phyloP scores from a whole-genome alignment of 1,140 invertebrate genomes.

The Bombus sylvicola region DNA sequence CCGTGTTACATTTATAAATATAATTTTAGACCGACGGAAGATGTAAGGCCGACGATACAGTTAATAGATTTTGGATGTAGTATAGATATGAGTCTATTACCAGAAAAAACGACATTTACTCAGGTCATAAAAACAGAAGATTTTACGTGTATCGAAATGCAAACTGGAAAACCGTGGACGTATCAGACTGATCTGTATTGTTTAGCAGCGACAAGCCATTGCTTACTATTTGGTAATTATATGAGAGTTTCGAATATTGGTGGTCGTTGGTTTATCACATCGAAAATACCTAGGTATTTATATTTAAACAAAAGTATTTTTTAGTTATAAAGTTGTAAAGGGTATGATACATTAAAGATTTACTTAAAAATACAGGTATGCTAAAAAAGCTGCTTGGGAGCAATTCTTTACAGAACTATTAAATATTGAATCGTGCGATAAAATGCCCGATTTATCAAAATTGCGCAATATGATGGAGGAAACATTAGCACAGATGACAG shows the following conservation, averaged over 20 bases:
- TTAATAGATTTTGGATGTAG: slow-evolving; percentile 94
- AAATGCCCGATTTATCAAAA: slow-evolving; percentile 86
- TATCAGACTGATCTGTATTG: slow-evolving; percentile 96
- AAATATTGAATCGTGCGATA: slow-evolving; percentile 88
- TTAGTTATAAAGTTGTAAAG: background rate
- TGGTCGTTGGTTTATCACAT: slow-evolving; percentile 87
- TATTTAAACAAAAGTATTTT: background rate
- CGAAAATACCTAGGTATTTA: slow-evolving; percentile 86
- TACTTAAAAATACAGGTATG: slow-evolving; percentile 82
- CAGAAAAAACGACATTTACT: slow-evolving; percentile 90
- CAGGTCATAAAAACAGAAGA: slow-evolving; percentile 88
- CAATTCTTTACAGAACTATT: slow-evolving; percentile 86
- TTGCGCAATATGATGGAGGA: slow-evolving; percentile 86
- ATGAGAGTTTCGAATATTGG: slow-evolving; percentile 90
- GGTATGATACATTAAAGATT: background rate
- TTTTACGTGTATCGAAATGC: slow-evolving; percentile 94
- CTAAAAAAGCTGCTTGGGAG: slow-evolving; percentile 86
- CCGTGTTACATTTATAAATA: background rate
- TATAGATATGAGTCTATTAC: slow-evolving; percentile 94
- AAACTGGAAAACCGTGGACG: slow-evolving; percentile 93
- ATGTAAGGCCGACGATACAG: slow-evolving; percentile 87
- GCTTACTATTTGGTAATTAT: slow-evolving; percentile 93
- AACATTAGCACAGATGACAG: slow-evolving; percentile 78
- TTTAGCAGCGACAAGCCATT: slow-evolving; percentile 92
- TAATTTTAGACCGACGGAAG: slow-evolving; percentile 83